Percentiles rank a stretch among this genome's conserved stretches.
Evolutionary conservation across 1,140 invertebrate species (phyloP).

Genomic region (Ceratina calcarata): DNA sequence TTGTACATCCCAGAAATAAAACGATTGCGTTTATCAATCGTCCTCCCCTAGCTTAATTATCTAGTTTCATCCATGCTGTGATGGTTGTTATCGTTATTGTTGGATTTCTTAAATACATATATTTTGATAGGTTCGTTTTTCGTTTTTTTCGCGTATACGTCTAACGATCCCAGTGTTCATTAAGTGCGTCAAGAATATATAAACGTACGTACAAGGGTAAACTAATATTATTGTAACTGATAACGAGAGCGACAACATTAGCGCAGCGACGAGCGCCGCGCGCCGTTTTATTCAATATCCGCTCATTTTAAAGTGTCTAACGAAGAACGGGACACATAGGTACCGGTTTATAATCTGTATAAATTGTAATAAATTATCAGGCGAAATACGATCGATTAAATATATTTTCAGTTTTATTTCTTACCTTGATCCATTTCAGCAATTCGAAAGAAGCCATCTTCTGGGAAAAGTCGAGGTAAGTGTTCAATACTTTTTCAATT

Average conservation of each 20-base stretch:
- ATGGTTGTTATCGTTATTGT: background rate
- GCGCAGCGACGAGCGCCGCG: constrained; percentile 60
- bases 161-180: constrained; percentile 59
- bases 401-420: background rate
- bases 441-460: background rate
- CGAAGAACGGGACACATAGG: constrained; percentile 58
- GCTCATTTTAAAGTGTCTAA: constrained; percentile 63
- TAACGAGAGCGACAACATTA: constrained; percentile 55
- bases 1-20: constrained; percentile 1
- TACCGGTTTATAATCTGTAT: constrained; percentile 66
- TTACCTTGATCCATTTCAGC: no score
- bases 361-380: constrained; percentile 68
- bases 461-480: background rate
- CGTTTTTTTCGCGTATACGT: background rate
- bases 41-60: background rate
- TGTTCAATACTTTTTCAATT: background rate
- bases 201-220: constrained; percentile 53
- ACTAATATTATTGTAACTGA: constrained; percentile 46
- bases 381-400: constrained; percentile 38
- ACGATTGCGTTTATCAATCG: background rate
- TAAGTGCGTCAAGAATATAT: constrained; percentile 52
- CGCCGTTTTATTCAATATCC: constrained; percentile 61
- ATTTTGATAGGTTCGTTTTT: background rate
- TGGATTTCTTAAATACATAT: background rate
- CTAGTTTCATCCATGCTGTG: no score